Base-by-base conservation (phyloP, 2,797 vertebrate genomes). In the Hafferia zeledoni region DNA sequence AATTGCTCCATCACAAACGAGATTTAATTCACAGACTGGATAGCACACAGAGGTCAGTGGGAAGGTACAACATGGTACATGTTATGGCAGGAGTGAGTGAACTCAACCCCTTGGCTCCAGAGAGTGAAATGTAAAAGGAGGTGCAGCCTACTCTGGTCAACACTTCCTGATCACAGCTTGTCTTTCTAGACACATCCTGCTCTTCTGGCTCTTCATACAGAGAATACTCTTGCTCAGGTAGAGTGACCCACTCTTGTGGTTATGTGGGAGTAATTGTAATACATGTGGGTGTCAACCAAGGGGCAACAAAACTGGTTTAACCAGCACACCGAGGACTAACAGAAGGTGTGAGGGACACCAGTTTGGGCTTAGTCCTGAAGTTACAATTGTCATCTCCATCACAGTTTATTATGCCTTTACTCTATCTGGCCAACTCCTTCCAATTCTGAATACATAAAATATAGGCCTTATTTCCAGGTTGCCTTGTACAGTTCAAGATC, bases 301-400 rank as follows among this genome's bases (percentile, higher is more conserved):
- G 81, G 78, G 74, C 74, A 94, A 46, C 68, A 72, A 60, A 70
- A 84, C 94, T 57, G 33, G 92, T 90, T 89, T 43, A 82, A 63
- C 74, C 46, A 41, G 74, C 80, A 56, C 31, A 60, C 18, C 0
- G 1, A 33, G 5, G 47, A 41, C 24, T 50, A 50, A 55, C 72
- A 83, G 77, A 72, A 86, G 39, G 33, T 67, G 41, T 47, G 17
- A 75, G 22, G 17, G 59, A 43, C 78, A 89, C 44, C 9, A 35
- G 67, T 57, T 90, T 77, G 67, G 74, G 31, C 39, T 84, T 10
- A 17, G 23, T n/a, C 79, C 39, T 90, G 55, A 60, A 67, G 43
- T 71, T 41, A 61, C 17, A 30, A 17, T 5, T 72, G 59, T 67
- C 41, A 69, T 60, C 56, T 69, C 18, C 56, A 44, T 14, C 76